Evolutionary conservation across 2,113 vertebrate genomes (phyloP).

Genomic region (Cichladusa arquata): DNA sequence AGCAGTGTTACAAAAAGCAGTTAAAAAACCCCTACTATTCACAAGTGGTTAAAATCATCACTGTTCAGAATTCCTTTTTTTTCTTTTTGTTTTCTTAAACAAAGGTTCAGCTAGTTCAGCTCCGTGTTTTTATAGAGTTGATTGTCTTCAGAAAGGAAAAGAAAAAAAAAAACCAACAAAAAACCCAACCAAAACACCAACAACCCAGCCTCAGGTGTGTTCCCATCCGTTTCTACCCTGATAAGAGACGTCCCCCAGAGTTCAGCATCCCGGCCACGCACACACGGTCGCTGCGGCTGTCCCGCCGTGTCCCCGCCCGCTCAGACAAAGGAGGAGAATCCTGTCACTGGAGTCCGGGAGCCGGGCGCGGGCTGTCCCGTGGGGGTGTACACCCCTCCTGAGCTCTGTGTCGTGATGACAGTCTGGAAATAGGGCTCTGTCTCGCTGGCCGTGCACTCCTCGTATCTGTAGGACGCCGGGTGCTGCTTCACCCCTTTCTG

Average conservation of each 20-base stretch:
- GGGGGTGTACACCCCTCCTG: conserved; percentile 89
- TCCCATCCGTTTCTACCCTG: conserved; percentile 61
- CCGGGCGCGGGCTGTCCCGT: conserved; percentile 83
- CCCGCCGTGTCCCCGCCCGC: not conserved
- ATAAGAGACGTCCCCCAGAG: conserved; percentile 49
- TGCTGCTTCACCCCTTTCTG: conserved; percentile 83
- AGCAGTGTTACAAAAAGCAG: conserved; percentile 73
- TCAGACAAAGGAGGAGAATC: conserved; percentile 98
- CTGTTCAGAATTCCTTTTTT: conserved; percentile 50
- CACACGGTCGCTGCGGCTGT: not conserved
- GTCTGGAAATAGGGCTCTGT: conserved; percentile 88
- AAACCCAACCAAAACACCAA: not conserved
- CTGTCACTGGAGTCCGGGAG: conserved; percentile 90
- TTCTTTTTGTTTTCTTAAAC: conserved; percentile 1
- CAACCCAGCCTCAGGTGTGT: conserved; percentile 39
- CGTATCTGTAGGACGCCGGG: conserved; percentile 79
- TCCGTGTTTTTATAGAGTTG: conserved; percentile 52
- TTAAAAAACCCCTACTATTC: conserved; percentile 71
- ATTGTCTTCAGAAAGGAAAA: conserved; percentile 59
- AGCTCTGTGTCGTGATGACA: conserved; percentile 94
- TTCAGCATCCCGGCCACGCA: not conserved
- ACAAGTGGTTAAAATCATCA: conserved; percentile 69
- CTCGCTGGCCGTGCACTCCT: conserved; percentile 83
- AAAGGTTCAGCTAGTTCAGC: conserved; percentile 64
- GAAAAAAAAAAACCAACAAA: not conserved